phyloP scores from a whole-genome alignment of 2,797 vertebrate genomes.

The Eulemur mongoz region DNA sequence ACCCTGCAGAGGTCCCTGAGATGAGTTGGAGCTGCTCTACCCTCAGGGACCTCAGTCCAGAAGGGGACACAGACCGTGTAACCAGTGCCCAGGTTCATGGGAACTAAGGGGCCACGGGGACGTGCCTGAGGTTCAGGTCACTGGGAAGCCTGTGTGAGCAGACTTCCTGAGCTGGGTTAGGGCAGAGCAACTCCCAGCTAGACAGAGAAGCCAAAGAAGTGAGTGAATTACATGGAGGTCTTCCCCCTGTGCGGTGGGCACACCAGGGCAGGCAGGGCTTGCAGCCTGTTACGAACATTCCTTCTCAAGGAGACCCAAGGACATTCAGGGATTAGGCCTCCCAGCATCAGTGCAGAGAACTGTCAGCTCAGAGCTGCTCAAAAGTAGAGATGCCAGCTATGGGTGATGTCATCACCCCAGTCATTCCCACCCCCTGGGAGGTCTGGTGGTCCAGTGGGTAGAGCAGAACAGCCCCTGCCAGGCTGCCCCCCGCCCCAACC shows the following conservation, averaged over 20 bases:
- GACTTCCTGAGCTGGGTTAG: background rate
- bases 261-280: constrained; percentile 17
- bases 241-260: background rate
- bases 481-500: background rate
- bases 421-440: constrained; percentile 1
- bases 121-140: background rate
- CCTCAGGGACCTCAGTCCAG: background rate
- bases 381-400: constrained; percentile 70
- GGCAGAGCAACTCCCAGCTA: background rate
- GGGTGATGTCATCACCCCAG: constrained; percentile 57
- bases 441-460: constrained; percentile 28
- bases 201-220: background rate
- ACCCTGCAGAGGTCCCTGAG: background rate
- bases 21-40: background rate
- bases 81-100: background rate
- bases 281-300: constrained; percentile 54
- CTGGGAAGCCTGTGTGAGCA: background rate
- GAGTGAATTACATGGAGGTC: background rate
- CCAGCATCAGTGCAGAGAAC: constrained; percentile 66
- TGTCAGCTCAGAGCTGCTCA: constrained; percentile 72
- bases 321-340: constrained; percentile 68
- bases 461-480: background rate
- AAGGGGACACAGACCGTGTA: background rate
- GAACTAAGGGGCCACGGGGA: background rate
- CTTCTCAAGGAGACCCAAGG: constrained; percentile 79